These are phyloP conservation scores for Formica aserva DNA, from an alignment of 2,888 invertebrate species.

Conservation along the genomic window DNA sequence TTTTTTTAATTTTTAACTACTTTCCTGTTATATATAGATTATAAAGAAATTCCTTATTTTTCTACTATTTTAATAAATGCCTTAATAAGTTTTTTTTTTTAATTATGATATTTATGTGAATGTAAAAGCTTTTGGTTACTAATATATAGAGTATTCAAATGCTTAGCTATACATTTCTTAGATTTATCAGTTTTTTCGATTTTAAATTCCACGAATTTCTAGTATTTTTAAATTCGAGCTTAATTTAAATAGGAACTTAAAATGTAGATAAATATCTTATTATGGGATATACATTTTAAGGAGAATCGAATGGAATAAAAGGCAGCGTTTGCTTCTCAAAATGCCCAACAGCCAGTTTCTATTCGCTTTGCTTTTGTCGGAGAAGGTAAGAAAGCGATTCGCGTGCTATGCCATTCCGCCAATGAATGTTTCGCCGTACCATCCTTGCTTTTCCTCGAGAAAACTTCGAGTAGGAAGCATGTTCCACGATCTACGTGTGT, in stretches of 20 bases:
- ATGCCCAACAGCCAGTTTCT: background rate
- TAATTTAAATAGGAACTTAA: background rate
- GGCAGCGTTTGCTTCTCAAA: conserved; percentile 10
- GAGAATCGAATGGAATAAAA: background rate
- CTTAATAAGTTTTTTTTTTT: background rate
- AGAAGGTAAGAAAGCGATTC: conserved; percentile 24
- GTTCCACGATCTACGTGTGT: conserved; percentile 58
- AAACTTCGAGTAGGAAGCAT: conserved; percentile 48
- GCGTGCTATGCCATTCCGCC: conserved; percentile 38
- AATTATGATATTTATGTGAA: background rate
- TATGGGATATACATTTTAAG: background rate
- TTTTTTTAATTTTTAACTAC: background rate
- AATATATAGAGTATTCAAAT: background rate
- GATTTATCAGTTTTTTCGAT: background rate
- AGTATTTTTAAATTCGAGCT: background rate
- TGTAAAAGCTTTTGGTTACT: background rate
- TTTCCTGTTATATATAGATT: background rate
- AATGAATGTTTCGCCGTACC: conserved; percentile 39
- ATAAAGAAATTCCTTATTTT: background rate
- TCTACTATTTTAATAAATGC: background rate
- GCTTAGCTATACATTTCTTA: background rate
- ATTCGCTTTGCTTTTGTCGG: background rate
- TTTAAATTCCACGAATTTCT: background rate
- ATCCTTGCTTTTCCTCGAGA: conserved; percentile 27
- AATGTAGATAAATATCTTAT: background rate